These are phyloP conservation scores for Dexiosoma caninum DNA, from an alignment of 2,888 invertebrate genomes.

Conservation along the genomic window DNA sequence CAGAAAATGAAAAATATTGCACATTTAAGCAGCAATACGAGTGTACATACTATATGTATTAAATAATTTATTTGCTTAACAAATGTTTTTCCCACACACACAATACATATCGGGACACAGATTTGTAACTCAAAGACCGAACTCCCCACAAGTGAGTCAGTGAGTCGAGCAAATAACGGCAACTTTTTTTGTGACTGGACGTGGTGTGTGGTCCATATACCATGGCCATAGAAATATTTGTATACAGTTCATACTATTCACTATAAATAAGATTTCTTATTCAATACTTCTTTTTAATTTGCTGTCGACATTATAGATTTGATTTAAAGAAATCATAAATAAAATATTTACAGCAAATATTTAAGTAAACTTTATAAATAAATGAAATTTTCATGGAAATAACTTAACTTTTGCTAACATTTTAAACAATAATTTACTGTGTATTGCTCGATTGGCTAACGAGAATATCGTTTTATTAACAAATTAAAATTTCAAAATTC, in stretches of 20 bases:
- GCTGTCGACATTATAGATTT: neutral
- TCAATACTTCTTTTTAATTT: neutral
- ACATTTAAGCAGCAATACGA: conserved; percentile 48
- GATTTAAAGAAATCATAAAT: neutral
- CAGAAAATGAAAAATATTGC: conserved; percentile 35
- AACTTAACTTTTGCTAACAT: no score
- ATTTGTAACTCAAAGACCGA: neutral
- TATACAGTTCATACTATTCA: neutral
- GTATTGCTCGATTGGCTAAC: no score
- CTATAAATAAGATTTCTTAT: neutral
- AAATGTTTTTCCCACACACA: neutral
- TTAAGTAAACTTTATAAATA: no score
- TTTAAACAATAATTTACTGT: no score
- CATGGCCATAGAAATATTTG: neutral
- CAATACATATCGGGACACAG: neutral
- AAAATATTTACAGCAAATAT: no score
- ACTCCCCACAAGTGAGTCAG: neutral
- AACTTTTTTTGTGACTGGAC: neutral
- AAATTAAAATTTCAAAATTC: no score
- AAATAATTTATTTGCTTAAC: conserved; percentile 48
- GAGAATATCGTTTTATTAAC: no score
- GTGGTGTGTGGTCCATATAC: conserved; percentile 29
- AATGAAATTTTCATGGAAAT: no score
- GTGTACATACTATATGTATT: no score
- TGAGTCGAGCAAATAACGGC: conserved; percentile 12